A percentile compares a stretch with the other conserved stretches of the same genome.
Evolutionary conservation across 1,140 invertebrate genomes (phyloP).

Genomic region (Danaus plexippus): DNA sequence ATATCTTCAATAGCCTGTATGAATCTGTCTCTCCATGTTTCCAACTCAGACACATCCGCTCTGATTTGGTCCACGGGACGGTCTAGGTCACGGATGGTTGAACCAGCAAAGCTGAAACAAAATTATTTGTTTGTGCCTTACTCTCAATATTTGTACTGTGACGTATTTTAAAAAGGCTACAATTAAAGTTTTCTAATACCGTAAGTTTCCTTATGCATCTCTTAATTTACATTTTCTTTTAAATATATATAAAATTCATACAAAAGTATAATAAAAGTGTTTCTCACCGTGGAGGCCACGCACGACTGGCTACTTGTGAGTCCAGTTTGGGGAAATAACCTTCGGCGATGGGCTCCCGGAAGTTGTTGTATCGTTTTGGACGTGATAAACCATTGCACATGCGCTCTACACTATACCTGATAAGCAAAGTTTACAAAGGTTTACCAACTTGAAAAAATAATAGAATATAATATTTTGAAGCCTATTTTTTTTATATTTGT

Average conservation of each 20-base stretch:
- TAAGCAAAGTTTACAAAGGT: too few species aligned
- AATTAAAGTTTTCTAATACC: too few species aligned
- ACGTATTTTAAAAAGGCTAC: too few species aligned
- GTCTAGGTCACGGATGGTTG: slow-evolving; percentile 75
- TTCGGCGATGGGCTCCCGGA: slow-evolving; percentile 67
- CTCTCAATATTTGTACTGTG: too few species aligned
- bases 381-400: slow-evolving; percentile 70
- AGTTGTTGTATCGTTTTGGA: slow-evolving; percentile 63
- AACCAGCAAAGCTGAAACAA: slow-evolving; percentile 66
- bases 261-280: too few species aligned
- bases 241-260: too few species aligned
- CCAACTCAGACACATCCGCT: slow-evolving; percentile 78
- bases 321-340: slow-evolving; percentile 76
- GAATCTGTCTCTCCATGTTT: slow-evolving; percentile 83
- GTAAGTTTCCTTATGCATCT: too few species aligned
- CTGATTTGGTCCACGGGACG: slow-evolving; percentile 77
- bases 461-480: too few species aligned
- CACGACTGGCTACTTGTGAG: slow-evolving; percentile 68
- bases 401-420: slow-evolving; percentile 74
- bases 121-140: too few species aligned
- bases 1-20: slow-evolving; percentile 82
- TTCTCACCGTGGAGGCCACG: slow-evolving; percentile 65
- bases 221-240: too few species aligned
- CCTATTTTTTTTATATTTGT: too few species aligned
- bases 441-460: too few species aligned